Evolutionary conservation across 1,140 invertebrate genomes (phyloP).

Genomic region (Zaprionus ghesquierei): DNA sequence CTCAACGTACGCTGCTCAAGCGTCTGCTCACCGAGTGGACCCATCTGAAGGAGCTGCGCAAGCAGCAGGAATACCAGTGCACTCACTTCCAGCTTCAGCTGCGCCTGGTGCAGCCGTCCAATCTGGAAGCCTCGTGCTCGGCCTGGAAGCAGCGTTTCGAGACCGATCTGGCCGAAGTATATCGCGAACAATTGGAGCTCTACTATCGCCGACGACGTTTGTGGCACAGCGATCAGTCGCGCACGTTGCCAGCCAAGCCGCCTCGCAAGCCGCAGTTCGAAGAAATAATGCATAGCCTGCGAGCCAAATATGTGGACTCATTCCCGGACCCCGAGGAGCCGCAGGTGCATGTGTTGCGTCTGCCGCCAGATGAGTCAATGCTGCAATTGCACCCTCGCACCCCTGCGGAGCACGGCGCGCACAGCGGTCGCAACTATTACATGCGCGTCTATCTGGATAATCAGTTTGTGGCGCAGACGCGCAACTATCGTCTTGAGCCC

Average conservation of each 20-base stretch:
- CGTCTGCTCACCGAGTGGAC: conserved; percentile 80
- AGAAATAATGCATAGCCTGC: conserved; percentile 65
- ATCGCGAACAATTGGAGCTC: conserved; percentile 70
- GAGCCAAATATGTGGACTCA: conserved; percentile 75
- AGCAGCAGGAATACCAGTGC: conserved; percentile 71
- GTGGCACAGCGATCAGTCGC: conserved; percentile 27
- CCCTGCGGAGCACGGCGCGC: background rate
- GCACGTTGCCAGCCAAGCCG: conserved; percentile 17
- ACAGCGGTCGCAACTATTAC: conserved; percentile 71
- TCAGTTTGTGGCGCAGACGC: conserved; percentile 63
- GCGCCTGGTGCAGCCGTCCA: conserved; percentile 54
- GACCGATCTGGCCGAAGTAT: conserved; percentile 78
- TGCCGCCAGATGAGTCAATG: conserved; percentile 40
- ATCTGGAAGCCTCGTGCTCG: conserved; percentile 31
- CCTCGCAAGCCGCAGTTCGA: conserved; percentile 74
- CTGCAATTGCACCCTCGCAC: background rate
- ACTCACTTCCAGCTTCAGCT: conserved; percentile 81
- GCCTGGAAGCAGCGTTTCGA: conserved; percentile 72
- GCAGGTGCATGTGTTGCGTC: conserved; percentile 78
- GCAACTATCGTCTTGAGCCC: conserved; percentile 72
- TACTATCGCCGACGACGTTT: conserved; percentile 69
- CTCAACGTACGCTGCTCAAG: conserved; percentile 66
- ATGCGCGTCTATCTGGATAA: conserved; percentile 68
- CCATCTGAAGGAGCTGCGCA: conserved; percentile 76
- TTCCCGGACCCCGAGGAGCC: conserved; percentile 84